Conservation (phyloP, 2,888 invertebrate genomes). For the Phaedon cochleariae region DNA sequence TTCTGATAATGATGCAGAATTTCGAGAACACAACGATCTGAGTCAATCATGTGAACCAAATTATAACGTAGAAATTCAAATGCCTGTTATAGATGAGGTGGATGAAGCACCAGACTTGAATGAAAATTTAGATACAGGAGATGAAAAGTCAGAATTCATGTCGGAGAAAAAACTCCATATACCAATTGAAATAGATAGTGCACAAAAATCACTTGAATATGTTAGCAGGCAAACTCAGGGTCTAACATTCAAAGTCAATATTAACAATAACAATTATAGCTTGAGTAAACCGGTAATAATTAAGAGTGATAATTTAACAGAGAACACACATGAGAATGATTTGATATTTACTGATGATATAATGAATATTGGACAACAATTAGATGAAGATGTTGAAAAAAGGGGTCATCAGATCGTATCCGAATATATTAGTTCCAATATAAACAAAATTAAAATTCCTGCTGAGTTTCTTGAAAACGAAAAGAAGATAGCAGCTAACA, state of each 20-base stretch:
- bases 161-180: background rate
- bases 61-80: slow-evolving; percentile 15
- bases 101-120: background rate
- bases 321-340: slow-evolving; percentile 14
- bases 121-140: background rate
- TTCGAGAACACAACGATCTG: background rate
- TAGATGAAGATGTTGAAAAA: slow-evolving; percentile 39
- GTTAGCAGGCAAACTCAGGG: background rate
- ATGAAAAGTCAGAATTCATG: background rate
- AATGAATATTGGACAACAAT: slow-evolving; percentile 59
- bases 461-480: slow-evolving; percentile 54
- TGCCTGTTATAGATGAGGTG: slow-evolving; percentile 7
- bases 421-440: slow-evolving; percentile 19
- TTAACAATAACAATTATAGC: slow-evolving; percentile 1
- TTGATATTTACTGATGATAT: slow-evolving; percentile 58
- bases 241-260: background rate
- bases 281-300: slow-evolving; percentile 15
- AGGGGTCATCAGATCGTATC: slow-evolving; percentile 8
- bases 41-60: background rate
- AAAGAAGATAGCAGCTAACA: background rate
- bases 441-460: slow-evolving; percentile 63
- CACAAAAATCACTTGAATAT: background rate
- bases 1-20: background rate
- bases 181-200: background rate
- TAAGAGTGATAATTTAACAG: slow-evolving; percentile 16